A percentile compares a stretch with the other conserved stretches of the same genome.
These are phyloP conservation scores for Psephotus haematonotus DNA, from an alignment of 2,113 vertebrate genomes.

Conservation along the genomic window DNA sequence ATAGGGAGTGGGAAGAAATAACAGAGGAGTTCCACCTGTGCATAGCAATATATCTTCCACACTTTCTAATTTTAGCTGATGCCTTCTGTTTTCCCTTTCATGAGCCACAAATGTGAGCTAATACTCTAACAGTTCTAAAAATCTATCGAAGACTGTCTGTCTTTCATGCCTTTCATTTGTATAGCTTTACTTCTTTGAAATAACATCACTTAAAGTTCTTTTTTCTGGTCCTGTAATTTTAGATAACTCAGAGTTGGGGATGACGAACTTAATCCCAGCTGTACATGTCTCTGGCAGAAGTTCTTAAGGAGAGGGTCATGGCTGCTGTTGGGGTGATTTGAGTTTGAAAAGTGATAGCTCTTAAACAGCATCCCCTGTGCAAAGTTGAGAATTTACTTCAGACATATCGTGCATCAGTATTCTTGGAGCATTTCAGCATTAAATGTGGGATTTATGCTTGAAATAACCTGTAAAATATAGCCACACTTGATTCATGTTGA, in stretches of 20 bases:
- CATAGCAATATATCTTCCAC: background rate
- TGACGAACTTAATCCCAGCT: background rate
- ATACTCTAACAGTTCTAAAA: background rate
- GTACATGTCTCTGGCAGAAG: background rate
- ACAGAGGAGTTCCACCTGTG: background rate
- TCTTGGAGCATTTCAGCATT: background rate
- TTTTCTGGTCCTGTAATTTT: background rate
- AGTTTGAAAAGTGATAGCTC: background rate
- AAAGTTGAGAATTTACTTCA: background rate
- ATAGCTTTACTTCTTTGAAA: background rate
- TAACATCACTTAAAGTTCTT: background rate
- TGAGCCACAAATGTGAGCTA: background rate
- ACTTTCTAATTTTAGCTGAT: background rate
- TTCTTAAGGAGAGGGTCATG: background rate
- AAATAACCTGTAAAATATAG: background rate
- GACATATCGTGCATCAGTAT: background rate
- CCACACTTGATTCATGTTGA: background rate
- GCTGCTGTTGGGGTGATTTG: background rate
- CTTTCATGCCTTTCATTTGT: background rate
- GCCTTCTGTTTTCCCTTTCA: background rate
- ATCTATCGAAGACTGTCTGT: background rate
- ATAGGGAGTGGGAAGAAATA: background rate
- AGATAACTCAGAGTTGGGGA: background rate
- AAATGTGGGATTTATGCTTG: background rate
- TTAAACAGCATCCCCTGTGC: background rate